These are phyloP conservation scores for Alosa alosa DNA, from an alignment of 2,113 vertebrate species.

Conservation along the genomic window DNA sequence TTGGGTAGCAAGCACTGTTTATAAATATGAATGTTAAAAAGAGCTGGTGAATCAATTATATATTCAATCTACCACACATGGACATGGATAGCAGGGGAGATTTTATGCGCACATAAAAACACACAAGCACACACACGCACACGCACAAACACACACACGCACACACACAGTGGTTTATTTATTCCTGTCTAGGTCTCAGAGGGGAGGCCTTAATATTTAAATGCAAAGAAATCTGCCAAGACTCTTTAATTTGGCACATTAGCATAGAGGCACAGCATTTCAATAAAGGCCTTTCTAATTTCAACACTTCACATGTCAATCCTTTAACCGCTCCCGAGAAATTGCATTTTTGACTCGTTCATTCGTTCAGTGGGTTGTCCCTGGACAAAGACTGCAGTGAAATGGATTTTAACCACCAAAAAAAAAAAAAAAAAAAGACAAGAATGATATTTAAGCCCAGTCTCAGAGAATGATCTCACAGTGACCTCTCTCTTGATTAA, in stretches of 20 bases:
- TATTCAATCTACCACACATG: conserved; percentile 19
- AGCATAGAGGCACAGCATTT: conserved; percentile 35
- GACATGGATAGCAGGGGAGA: neutral
- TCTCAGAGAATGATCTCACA: conserved; percentile 22
- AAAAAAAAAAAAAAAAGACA: conserved; percentile 11
- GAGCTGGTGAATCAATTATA: conserved; percentile 30
- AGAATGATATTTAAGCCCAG: conserved; percentile 24
- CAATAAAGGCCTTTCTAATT: conserved; percentile 16
- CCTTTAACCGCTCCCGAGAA: conserved; percentile 12
- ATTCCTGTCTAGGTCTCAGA: neutral
- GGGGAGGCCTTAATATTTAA: conserved; percentile 27
- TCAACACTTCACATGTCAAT: conserved; percentile 22
- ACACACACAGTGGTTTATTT: neutral
- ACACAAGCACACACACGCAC: neutral
- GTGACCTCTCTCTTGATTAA: conserved; percentile 32
- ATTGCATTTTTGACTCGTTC: conserved; percentile 23
- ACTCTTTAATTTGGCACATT: conserved; percentile 37
- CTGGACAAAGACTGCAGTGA: conserved; percentile 6
- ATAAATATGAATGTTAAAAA: conserved; percentile 30
- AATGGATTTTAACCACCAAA: conserved; percentile 18
- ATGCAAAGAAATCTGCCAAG: conserved; percentile 5
- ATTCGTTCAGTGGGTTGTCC: neutral
- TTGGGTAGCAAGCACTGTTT: neutral
- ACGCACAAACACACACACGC: neutral
- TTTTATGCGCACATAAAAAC: neutral